These are phyloP conservation scores for Calyptomena viridis DNA, from an alignment of 2,113 vertebrate genomes.

Conservation along the genomic window DNA sequence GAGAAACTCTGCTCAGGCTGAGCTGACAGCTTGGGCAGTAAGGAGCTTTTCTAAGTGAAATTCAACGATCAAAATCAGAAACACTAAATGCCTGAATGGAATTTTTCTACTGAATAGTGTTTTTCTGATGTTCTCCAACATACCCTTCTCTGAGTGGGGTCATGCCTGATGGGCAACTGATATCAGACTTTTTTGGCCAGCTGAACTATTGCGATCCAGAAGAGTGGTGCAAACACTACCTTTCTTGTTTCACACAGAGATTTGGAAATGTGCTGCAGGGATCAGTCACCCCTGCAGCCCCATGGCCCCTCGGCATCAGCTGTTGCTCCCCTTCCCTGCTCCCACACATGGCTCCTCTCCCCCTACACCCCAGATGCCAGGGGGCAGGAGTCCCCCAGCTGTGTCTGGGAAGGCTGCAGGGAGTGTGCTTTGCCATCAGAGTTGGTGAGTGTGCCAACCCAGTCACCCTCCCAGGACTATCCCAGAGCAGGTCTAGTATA, in stretches of 20 bases:
- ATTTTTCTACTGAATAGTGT: neutral
- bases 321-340: neutral
- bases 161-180: neutral
- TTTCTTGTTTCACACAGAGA: neutral
- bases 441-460: fast-evolving
- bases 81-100: neutral
- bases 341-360: fast-evolving
- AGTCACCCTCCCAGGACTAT: neutral
- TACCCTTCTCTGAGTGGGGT: neutral
- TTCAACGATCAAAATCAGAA: neutral
- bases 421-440: fast-evolving
- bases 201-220: fast-evolving
- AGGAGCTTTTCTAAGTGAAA: neutral
- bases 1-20: neutral
- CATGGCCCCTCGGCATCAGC: fast-evolving
- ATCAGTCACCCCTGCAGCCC: neutral
- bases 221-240: neutral
- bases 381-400: neutral
- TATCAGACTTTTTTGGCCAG: neutral
- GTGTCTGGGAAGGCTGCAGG: neutral
- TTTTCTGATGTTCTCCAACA: neutral
- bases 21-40: neutral
- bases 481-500: neutral
- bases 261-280: neutral
- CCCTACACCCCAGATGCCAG: fast-evolving